Evolutionary conservation across 2,888 invertebrate genomes (phyloP), one percentile per base, ranked within the genome.

Genomic region (Caenorhabditis uteleia): DNA sequence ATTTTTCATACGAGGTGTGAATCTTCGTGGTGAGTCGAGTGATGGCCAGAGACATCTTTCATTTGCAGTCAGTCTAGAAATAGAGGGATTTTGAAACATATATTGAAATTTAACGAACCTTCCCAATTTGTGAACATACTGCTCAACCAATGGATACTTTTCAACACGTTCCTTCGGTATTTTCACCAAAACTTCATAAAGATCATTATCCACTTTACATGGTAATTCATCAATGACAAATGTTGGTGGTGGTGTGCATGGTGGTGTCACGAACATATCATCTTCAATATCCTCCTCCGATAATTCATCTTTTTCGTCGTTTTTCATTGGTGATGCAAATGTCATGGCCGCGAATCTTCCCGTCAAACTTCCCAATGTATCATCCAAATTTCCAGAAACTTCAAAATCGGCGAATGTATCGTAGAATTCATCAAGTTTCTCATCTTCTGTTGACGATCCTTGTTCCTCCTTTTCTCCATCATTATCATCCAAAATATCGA

Each of bases 141-240:
- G 34, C 1, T 38, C 23, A 8, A 48, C 25, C 4, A 43, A 5
- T 7, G 59, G 59, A 14, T 25, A 59, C 14, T 48, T 31, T 2
- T 40, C 5, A 2, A 59, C 21, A 16, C 10, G 12, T n/a, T 38
- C 29, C 0, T 16, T 0, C 3, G 60, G 49, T 10, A 60, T 26
- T 20, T 48, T 29, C 21, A 14, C 1, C n/a, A 60, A 27, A 31
- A 60, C 60, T 45, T 60, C 60, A 29, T 55, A 44, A 6, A 60
- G 40, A n/a, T 60, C 60, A 34, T 54, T 54, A 45, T 60, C 60
- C 12, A 50, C 55, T 54, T 60, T 70, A 43, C 64, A 60, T 16
- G 70, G 70, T 25, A 44, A 38, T 6, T 55, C 51, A 38, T 61
- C 64, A 7, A 64, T 36, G 12, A 70, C 33, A 49, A 57, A 70